phyloP scores from a whole-genome alignment of 1,140 invertebrate genomes.

The Onthophagus taurus region DNA sequence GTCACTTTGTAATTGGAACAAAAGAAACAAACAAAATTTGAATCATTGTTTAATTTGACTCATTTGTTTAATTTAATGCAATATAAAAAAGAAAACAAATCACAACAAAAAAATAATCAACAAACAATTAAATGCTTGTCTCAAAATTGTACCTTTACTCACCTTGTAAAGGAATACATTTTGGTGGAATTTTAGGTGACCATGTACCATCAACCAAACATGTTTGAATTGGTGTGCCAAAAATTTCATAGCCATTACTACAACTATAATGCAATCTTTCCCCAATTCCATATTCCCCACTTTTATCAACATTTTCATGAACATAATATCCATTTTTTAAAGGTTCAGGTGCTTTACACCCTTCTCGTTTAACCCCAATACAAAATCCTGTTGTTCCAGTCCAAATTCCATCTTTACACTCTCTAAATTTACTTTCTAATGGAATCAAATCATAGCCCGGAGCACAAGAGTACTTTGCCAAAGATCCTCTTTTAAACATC shows the following conservation, averaged over 20 bases:
- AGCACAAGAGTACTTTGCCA: conserved; percentile 32
- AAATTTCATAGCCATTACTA: conserved; percentile 35
- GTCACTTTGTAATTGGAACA: too few relatives aligned
- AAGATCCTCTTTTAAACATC: conserved; percentile 25
- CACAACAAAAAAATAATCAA: too few relatives aligned
- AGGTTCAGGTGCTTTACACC: conserved; percentile 25
- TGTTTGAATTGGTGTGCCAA: conserved; percentile 30
- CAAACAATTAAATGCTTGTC: too few relatives aligned
- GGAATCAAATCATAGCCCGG: conserved; percentile 28
- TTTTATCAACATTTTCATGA: conserved; percentile 20
- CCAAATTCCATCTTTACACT: conserved; percentile 35
- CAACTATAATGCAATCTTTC: conserved; percentile 36
- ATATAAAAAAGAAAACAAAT: too few relatives aligned
- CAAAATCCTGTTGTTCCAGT: conserved; percentile 29
- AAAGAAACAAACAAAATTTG: too few relatives aligned
- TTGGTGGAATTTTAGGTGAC: conserved; percentile 36
- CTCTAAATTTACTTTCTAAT: conserved; percentile 25
- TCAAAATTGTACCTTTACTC: too few relatives aligned
- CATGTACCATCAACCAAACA: conserved; percentile 38
- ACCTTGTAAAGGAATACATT: conserved; percentile 28
- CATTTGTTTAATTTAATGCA: too few relatives aligned
- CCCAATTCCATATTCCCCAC: conserved; percentile 19
- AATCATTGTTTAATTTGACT: too few relatives aligned
- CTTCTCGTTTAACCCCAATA: conserved; percentile 17
- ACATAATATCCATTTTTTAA: conserved; percentile 34